phyloP scores from a whole-genome alignment of 1,140 invertebrate genomes.

The Anastatus disparis region DNA sequence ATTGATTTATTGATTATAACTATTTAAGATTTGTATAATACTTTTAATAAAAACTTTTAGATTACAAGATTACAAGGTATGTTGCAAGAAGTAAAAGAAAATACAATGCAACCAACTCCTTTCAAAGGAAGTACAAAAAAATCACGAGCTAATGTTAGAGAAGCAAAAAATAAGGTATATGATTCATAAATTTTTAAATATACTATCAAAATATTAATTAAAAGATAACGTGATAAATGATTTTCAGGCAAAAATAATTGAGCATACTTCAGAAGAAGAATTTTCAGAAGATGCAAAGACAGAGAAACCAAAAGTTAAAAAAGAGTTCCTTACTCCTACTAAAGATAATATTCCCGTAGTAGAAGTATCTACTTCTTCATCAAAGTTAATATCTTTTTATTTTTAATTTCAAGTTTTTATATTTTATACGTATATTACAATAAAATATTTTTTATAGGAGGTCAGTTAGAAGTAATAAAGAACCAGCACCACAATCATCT shows the following conservation, averaged over 20 bases:
- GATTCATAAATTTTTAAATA: background rate
- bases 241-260: constrained; percentile 29
- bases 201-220: constrained; percentile 5
- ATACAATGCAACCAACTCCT: constrained; percentile 15
- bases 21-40: too few relatives aligned
- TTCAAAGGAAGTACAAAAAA: constrained; percentile 25
- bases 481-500: constrained; percentile 23
- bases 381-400: constrained; percentile 38
- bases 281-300: background rate
- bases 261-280: constrained; percentile 50
- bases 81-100: constrained; percentile 41
- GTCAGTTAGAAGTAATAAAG: constrained; percentile 25
- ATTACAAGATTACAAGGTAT: constrained; percentile 46
- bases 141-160: background rate
- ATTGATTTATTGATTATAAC: constrained; percentile 10
- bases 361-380: constrained; percentile 50
- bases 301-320: constrained; percentile 21
- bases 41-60: constrained; percentile 25
- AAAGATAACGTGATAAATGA: constrained; percentile 2
- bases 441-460: constrained; percentile 11
- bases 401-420: background rate
- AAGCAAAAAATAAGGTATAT: constrained; percentile 27
- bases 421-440: background rate
- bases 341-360: constrained; percentile 46
- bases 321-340: constrained; percentile 4